Percentiles rank a stretch among this genome's conserved stretches.
phyloP scores from a whole-genome alignment of 53 echinoderm and acorn worm genomes.

The Apostichopus leukothele region DNA sequence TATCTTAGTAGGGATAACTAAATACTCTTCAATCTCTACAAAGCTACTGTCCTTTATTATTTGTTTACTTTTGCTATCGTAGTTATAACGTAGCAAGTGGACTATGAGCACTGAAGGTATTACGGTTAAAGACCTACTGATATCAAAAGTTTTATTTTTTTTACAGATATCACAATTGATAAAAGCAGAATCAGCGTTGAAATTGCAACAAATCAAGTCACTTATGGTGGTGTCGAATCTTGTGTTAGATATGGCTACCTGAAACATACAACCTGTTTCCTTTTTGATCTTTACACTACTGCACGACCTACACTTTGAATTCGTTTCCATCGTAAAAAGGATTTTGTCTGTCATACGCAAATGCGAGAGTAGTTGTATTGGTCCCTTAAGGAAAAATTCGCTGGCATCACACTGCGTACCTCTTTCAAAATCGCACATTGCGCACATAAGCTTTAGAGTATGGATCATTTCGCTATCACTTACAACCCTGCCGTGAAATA shows the following conservation, averaged over 20 bases:
- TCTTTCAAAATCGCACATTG: background rate
- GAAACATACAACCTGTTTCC: background rate
- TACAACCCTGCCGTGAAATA: background rate
- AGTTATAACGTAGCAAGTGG: background rate
- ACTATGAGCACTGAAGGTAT: background rate
- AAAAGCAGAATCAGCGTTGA: background rate
- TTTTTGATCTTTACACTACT: background rate
- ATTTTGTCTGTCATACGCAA: background rate
- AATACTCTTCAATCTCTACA: background rate
- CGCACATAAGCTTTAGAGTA: background rate
- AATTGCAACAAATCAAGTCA: background rate
- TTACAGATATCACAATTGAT: slow-evolving; percentile 8
- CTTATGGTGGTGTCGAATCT: background rate
- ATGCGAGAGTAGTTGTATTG: background rate
- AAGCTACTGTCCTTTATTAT: background rate
- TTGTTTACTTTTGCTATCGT: background rate
- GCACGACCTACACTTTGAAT: background rate
- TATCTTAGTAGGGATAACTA: background rate
- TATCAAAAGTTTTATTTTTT: background rate
- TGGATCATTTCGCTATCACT: background rate
- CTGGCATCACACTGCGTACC: slow-evolving; percentile 15
- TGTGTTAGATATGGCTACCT: background rate
- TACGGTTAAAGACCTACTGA: background rate
- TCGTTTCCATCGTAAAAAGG: background rate
- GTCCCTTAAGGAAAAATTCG: slow-evolving; percentile 11